A percentile compares a stretch with the other conserved stretches of the same genome.
phyloP scores from a whole-genome alignment of 2,888 invertebrate species.

The Fragum fragum region DNA sequence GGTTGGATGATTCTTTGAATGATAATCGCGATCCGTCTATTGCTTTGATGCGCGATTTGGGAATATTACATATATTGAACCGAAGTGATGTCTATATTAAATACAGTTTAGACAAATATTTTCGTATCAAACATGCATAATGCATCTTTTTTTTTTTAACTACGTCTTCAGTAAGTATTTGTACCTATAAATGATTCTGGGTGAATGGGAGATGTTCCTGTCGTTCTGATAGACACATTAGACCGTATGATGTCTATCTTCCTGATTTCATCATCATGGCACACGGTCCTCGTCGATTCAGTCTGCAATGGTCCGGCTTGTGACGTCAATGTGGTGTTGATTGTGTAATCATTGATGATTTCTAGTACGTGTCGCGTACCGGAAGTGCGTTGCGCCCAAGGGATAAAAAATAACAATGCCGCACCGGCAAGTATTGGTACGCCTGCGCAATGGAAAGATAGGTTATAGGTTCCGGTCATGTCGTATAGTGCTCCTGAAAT shows the following conservation, averaged over 20 bases:
- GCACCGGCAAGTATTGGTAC: slow-evolving; percentile 77
- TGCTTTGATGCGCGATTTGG: no score
- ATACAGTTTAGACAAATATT: no score
- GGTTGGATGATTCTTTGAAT: no score
- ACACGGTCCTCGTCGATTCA: slow-evolving; percentile 19
- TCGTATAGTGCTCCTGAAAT: slow-evolving; percentile 80
- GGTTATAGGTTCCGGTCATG: slow-evolving; percentile 76
- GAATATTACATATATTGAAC: no score
- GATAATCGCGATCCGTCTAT: no score
- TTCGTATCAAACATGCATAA: no score
- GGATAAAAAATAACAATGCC: slow-evolving; percentile 77
- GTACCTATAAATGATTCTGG: slow-evolving; percentile 12
- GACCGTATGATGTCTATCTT: slow-evolving; percentile 5
- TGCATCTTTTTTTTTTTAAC: no score
- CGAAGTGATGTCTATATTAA: no score
- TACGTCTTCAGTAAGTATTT: no score
- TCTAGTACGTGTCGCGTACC: slow-evolving; percentile 62
- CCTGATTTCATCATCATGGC: background rate
- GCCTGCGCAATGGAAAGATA: slow-evolving; percentile 81
- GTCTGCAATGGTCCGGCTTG: background rate
- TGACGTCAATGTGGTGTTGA: slow-evolving; percentile 32
- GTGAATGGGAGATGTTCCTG: slow-evolving; percentile 25
- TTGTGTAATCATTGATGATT: slow-evolving; percentile 52
- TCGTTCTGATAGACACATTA: slow-evolving; percentile 9
- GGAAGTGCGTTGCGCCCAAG: slow-evolving; percentile 81